Evolutionary conservation across 1,140 invertebrate species (phyloP).

Genomic region (Brachionus sp.): DNA sequence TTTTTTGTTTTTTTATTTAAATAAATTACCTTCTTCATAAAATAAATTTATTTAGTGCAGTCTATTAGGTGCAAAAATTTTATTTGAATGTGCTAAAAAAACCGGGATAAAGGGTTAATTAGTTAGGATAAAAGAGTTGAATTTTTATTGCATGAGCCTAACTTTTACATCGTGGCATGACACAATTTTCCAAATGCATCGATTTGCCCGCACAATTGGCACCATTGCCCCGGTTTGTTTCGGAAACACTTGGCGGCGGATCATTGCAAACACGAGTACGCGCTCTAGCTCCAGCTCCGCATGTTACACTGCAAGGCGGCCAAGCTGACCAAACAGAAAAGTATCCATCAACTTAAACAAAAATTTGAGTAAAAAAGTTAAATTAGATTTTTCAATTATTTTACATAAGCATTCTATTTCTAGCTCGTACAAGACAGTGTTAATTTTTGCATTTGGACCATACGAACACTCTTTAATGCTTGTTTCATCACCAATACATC

Average conservation of each 20-base stretch:
- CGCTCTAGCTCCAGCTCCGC: constrained; percentile 83
- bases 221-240: neutral
- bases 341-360: neutral
- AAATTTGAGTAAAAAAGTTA: neutral
- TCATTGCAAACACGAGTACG: constrained; percentile 63
- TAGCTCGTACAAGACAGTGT: constrained; percentile 10
- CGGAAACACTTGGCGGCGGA: constrained; percentile 18
- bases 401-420: constrained; percentile 44
- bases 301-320: constrained; percentile 76
- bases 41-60: neutral
- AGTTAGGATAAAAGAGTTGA: neutral
- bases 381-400: neutral
- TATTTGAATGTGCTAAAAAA: constrained; percentile 28
- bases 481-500: neutral
- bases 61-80: constrained; percentile 25
- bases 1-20: neutral
- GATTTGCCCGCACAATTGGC: neutral
- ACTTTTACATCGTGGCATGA: constrained; percentile 42
- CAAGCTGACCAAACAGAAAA: constrained; percentile 65
- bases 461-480: constrained; percentile 27
- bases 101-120: neutral
- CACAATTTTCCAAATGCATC: constrained; percentile 21
- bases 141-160: neutral
- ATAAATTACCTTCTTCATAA: neutral
- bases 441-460: neutral